A percentile compares a stretch with the other conserved stretches of the same genome.
Conservation (phyloP, 1,140 invertebrate genomes). For the Halictus rubicundus region DNA sequence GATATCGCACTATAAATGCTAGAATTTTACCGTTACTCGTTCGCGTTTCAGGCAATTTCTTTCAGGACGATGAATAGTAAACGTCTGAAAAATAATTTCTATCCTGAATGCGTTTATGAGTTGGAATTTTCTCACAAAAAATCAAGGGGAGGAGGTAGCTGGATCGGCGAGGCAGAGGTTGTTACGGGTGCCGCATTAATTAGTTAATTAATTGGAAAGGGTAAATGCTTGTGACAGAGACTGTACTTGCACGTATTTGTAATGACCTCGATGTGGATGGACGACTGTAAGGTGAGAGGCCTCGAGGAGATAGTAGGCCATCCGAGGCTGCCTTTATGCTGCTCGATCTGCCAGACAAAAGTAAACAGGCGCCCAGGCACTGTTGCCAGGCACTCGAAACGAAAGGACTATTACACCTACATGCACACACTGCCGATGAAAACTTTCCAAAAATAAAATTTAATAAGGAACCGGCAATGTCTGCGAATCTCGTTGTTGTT, state of each 20-base stretch:
- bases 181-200: not conserved
- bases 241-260: slow-evolving; percentile 68
- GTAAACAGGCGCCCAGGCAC: slow-evolving; percentile 54
- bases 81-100: not conserved
- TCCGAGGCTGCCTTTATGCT: slow-evolving; percentile 64
- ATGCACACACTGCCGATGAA: too few species aligned
- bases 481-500: too few species aligned
- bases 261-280: slow-evolving; percentile 79
- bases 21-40: not conserved
- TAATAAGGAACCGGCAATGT: too few species aligned
- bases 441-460: too few species aligned
- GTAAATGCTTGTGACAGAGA: slow-evolving; percentile 49
- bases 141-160: not conserved
- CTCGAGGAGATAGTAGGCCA: slow-evolving; percentile 78
- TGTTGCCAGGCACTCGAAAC: slow-evolving; percentile 48
- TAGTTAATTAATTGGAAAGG: slow-evolving; percentile 39
- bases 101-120: too few species aligned
- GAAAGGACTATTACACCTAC: slow-evolving; percentile 42
- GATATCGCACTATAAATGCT: not conserved
- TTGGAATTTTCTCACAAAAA: not conserved
- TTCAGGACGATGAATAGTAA: not conserved
- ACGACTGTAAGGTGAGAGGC: slow-evolving; percentile 78
- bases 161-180: not conserved
- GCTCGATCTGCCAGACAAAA: slow-evolving; percentile 67
- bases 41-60: not conserved